Evolutionary conservation across 2,797 vertebrate species (phyloP), one percentile per base, ranked within the genome.

Genomic region (Strix occidentalis): DNA sequence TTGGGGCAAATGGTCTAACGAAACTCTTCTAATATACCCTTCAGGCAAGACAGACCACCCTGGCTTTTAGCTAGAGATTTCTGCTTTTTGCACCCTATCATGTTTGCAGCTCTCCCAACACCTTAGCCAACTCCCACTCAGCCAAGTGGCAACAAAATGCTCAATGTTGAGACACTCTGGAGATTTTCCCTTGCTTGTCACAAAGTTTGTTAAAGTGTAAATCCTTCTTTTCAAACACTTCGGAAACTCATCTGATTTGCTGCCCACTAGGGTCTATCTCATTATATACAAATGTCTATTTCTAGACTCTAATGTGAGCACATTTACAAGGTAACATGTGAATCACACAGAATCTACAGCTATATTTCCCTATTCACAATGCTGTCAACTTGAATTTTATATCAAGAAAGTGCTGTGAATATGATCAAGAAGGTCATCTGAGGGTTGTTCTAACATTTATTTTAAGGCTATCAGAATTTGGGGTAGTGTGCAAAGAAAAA

Each of bases 121-220:
- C 85, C 66, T 94, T 87, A 69, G 63, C 33, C 24, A 87, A 90
- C 91, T 5, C 94, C 96, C 84, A 94, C 93, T 87, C 81, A 87
- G 31, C 21, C 60, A 95, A 94, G 90, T 90, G 60, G 53, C 78
- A 96, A 93, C 28, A 95, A 96, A 96, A 96, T 71, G 66, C 93
- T 96, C 88, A 68, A 41, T 74, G 64, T 83, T 96, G 90, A 97
- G 68, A 87, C 84, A 96, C 89, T 95, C 96, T 97, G 96, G 93
- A 97, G 84, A 83, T 80, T 82, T 92, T 95, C 90, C 94, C 84
- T 90, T 64, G 24, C 83, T 93, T 75, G 20, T 96, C 93, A 96
- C 51, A 64, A 90, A 95, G 83, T 89, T 95, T 79, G 37, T 87
- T 89, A 46, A 95, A 85, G 70, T 57, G 68, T 45, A 95, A 95